Evolutionary conservation across 1,140 invertebrate species (phyloP), one percentile per base, ranked within the genome.

Genomic region (Samia ricini): DNA sequence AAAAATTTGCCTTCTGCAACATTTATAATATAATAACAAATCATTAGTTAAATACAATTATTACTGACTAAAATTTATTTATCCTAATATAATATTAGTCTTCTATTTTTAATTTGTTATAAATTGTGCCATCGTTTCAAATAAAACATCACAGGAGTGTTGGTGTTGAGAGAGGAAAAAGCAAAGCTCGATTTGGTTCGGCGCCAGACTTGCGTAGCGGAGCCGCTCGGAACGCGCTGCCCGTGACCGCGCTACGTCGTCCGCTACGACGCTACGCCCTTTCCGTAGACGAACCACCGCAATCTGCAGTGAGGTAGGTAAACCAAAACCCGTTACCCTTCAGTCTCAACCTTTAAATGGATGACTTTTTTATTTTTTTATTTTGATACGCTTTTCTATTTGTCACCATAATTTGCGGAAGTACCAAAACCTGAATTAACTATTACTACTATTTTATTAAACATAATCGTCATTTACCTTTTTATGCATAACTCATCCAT

Each of bases 181-280:
- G 74, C 5, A 80, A 80, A 4, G 77, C 83, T 6, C 77, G 83
- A 18, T 89, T 87, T 60, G 85, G 85, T 18, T 90, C 88, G 15
- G 88, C 88, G 61, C 88, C 88, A 29, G 88, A 88, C 66, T 63
- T 90, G 58, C 71, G 93, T 92, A 26, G 92, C 92, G 50, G 91
- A 29, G 79, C 89, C 29, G 86, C 88, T 12, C 92, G 92, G 56
- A 91, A 90, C 65, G 90, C 91, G 42, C 86, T 91, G 18, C 84
- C 84, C 0, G 77, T 88, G 0, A 91, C 88, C 51, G 92, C 91
- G 63, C 87, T 92, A 49, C 92, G 91, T 2, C 92, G 92, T 36
- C 90, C 93, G 6, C 85, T 94, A 24, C 82, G 93, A 26, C 91
- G 94, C 71, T 94, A 95, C 78, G 94, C 94, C 12, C 85, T 95